Evolutionary conservation across 2,113 vertebrate species (phyloP), one percentile per base, ranked within the genome.

Genomic region (Pangasianodon hypophthalmus): DNA sequence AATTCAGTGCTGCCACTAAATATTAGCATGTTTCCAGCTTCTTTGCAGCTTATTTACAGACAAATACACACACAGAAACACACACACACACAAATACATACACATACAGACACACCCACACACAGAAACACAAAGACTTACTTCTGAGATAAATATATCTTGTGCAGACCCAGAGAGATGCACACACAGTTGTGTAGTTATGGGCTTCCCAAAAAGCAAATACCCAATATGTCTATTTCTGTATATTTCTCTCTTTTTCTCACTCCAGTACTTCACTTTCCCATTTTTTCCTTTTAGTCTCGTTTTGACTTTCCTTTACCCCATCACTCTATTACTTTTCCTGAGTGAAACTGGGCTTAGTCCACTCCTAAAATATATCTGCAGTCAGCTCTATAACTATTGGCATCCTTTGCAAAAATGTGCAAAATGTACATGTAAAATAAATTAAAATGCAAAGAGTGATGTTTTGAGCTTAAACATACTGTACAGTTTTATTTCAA

Each of bases 121-220:
- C 16, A 87, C 50, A 85, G n/a, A 84, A 21, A 91, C 67, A 71
- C 46, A 44, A 82, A 71, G 54, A 48, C 79, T 85, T 58, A 2
- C 84, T 82, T 90, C 88, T 88, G 71, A 92, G 88, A 81, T 92
- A 90, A 84, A 92, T 91, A 87, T 89, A 77, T 85, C 56, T 44
- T 41, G 24, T 54, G 64, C 88, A 89, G 58, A 41, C 80, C 48
- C 69, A 21, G 58, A 80, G 64, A 37, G 41, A 91, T 92, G 90
- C 88, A 90, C 86, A 84, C 84, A 87, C 85, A 91, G 85, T 93
- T 88, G 71, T 88, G 69, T 91, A 92, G 87, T 93, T 88, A 75
- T 90, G 62, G 91, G 88, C 85, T 94, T 94, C 91, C 91, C 91
- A 91, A 90, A 85, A 91, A 92, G 93, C 91, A 95, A 95, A 96